Percentiles rank a stretch among this genome's conserved stretches.
These are phyloP conservation scores for Ladona fulva DNA, from an alignment of 1,140 invertebrate genomes.

Conservation along the genomic window DNA sequence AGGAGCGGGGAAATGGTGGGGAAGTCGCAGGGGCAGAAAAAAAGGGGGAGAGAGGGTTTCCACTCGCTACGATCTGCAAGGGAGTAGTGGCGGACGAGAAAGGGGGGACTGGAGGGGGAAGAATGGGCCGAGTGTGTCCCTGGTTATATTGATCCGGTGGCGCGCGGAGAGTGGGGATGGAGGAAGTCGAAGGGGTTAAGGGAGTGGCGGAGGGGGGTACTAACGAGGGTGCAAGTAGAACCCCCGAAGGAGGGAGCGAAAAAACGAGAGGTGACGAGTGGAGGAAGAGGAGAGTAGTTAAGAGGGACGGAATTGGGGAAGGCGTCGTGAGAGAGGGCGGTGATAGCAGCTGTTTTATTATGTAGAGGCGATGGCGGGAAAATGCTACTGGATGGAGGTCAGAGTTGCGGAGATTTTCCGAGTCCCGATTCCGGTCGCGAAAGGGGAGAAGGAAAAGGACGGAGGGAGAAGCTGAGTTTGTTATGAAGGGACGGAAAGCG, in stretches of 20 bases:
- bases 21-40: background rate
- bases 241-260: background rate
- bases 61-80: constrained; percentile 26
- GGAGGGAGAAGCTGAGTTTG: background rate
- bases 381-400: no score
- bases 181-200: no score
- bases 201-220: background rate
- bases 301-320: background rate
- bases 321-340: background rate
- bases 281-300: background rate
- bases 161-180: background rate
- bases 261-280: background rate
- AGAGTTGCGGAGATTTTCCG: no score
- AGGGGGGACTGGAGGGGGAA: constrained; percentile 24
- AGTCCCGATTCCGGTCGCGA: background rate
- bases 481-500: background rate
- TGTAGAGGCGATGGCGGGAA: no score
- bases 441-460: background rate
- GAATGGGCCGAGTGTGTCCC: background rate
- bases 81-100: constrained; percentile 25
- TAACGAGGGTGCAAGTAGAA: background rate
- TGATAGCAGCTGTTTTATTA: background rate
- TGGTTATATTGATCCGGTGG: constrained; percentile 8
- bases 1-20: background rate
- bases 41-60: constrained; percentile 25